Percentiles rank a stretch among this genome's conserved stretches.
These are phyloP conservation scores for Calonectris borealis DNA, from an alignment of 2,113 vertebrate genomes.

Conservation along the genomic window DNA sequence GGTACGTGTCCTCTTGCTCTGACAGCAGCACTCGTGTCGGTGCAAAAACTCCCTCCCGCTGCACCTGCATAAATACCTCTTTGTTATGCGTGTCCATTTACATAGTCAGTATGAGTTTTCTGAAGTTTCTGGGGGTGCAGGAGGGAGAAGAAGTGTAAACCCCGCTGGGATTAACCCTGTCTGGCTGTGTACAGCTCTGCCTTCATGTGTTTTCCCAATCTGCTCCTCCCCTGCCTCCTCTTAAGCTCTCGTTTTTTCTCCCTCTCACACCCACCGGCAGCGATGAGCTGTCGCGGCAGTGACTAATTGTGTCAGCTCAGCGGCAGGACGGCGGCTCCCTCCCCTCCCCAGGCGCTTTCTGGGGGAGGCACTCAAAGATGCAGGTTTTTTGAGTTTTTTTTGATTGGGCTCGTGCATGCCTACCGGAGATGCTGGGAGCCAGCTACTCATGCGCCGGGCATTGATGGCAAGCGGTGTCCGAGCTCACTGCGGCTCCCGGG, in stretches of 20 bases:
- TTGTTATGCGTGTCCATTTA: not conserved
- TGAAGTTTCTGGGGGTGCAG: not conserved
- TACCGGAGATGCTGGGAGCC: accelerated
- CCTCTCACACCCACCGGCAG: not conserved
- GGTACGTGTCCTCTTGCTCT: not conserved
- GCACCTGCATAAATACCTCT: not conserved
- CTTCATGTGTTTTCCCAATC: not conserved
- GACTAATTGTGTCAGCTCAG: not conserved
- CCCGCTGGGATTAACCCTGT: not conserved
- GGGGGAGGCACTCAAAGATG: not conserved
- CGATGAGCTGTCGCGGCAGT: not conserved
- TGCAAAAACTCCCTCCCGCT: not conserved
- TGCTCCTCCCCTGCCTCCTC: not conserved
- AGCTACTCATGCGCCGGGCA: too few relatives aligned
- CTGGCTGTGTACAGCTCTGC: not conserved
- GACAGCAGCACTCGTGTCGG: accelerated
- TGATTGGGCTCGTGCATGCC: accelerated
- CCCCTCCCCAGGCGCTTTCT: not conserved
- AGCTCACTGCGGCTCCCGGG: accelerated
- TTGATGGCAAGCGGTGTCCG: accelerated
- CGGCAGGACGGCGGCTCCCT: not conserved
- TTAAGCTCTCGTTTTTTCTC: not conserved
- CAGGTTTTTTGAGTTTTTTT: not conserved
- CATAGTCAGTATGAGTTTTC: not conserved
- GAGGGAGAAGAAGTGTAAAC: not conserved